These are phyloP conservation scores for Albula glossodonta DNA, from an alignment of 2,113 vertebrate species.

Conservation along the genomic window DNA sequence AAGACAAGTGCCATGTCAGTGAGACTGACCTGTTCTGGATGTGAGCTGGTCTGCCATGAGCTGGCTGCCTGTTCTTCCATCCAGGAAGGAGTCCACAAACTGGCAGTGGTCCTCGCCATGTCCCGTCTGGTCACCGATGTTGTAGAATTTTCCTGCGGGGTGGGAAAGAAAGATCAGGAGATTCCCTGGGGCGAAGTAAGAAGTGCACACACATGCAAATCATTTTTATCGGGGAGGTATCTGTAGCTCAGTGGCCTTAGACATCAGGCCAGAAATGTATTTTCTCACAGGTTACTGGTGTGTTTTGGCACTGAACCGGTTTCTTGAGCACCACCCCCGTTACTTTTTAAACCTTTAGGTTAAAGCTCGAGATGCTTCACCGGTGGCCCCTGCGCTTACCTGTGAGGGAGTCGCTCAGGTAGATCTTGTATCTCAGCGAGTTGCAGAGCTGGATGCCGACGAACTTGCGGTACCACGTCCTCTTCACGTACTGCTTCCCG, in stretches of 20 bases:
- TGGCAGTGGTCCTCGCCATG: constrained; percentile 97
- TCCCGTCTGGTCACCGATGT: constrained; percentile 93
- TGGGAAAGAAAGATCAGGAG: constrained; percentile 18
- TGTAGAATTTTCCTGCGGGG: constrained; percentile 85
- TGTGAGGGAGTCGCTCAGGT: constrained; percentile 88
- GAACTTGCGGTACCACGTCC: constrained; percentile 97
- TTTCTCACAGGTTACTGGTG: too few species aligned
- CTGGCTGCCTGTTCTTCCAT: constrained; percentile 87
- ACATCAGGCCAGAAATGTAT: too few species aligned
- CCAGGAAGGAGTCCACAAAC: constrained; percentile 96
- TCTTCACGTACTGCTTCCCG: constrained; percentile 91
- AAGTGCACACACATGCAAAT: not conserved
- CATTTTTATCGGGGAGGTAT: not conserved
- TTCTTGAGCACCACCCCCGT: too few species aligned
- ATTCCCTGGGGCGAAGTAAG: not conserved
- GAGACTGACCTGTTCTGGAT: constrained; percentile 72
- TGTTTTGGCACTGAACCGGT: too few species aligned
- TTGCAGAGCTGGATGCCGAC: constrained; percentile 95
- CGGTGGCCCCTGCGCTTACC: constrained; percentile 67
- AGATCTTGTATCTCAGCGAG: constrained; percentile 96
- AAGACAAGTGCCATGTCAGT: not conserved
- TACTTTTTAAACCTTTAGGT: not conserved
- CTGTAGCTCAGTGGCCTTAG: not conserved
- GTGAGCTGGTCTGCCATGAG: constrained; percentile 77
- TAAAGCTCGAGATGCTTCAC: not conserved